Evolutionary conservation across 2,797 vertebrate species (phyloP), one percentile per base, ranked within the genome.

Genomic region (Botia kubotai): DNA sequence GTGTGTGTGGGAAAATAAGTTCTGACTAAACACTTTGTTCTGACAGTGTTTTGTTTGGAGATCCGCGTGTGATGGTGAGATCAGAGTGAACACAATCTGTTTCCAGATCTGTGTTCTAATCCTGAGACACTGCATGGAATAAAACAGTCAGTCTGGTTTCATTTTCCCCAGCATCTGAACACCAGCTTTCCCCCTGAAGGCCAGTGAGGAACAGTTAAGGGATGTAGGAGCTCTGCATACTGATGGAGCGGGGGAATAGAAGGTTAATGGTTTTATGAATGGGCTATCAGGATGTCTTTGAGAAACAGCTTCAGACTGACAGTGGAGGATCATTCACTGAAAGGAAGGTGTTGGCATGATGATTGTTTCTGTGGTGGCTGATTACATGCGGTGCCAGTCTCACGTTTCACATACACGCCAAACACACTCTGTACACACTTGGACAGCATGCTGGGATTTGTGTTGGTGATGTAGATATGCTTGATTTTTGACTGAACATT

Each of bases 371-470:
- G 43, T 16, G 17, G 16, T 26, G n/a, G 36, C 23, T 7, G 75
- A 39, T 69, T 48, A 6, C 23, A 19, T 16, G 50, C 23, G 46
- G 71, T 48, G 29, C 50, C 17, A 55, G 70, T 55, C 53, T 76
- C 48, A 6, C 75, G 43, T 67, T 63, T 67, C 23, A 17, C 13
- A 57, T 14, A 17, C 53, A 17, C 19, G 29, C 67, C 17, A 68
- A 26, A 68, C 53, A 50, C 21, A 4, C n/a, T 43, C 19, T 21
- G n/a, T 19, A 13, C 52, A 63, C 14, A 58, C 77, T 75, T 62
- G 50, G 71, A 76, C 7, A 57, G 46, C 75, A 69, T 76, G 82
- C 82, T 79, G 26, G 1, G 50, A 80, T 66, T 60, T 77, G 78
- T 58, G 63, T 73, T 50, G 14, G 14, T 2, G 14, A 29, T 52